Evolutionary conservation across 2,888 invertebrate genomes (phyloP).

Genomic region (Heteropelma amictum): DNA sequence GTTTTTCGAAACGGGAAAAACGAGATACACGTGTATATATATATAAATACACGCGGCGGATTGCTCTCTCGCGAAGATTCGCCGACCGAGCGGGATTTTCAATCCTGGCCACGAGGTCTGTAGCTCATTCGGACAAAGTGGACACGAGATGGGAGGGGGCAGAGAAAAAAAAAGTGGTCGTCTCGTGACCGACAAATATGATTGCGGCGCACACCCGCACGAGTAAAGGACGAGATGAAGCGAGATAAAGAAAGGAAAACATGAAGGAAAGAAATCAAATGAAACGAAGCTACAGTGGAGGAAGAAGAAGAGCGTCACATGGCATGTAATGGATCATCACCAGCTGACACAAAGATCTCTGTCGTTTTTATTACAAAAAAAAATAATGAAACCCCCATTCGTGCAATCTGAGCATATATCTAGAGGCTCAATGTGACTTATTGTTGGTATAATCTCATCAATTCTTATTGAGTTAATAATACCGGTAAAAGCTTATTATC

Average conservation of each 20-base stretch:
- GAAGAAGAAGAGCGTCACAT: slow-evolving; percentile 40
- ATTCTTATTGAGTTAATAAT: no score
- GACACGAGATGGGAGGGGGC: slow-evolving; percentile 3
- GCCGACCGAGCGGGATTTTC: slow-evolving; percentile 3
- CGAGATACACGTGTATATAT: no score
- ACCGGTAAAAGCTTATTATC: no score
- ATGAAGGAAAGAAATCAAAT: slow-evolving; percentile 16
- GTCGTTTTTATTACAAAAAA: slow-evolving; percentile 48
- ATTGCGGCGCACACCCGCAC: not conserved
- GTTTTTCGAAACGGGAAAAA: no score
- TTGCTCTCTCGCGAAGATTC: no score
- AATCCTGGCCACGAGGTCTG: slow-evolving; percentile 20
- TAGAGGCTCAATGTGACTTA: no score
- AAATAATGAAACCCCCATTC: slow-evolving; percentile 20
- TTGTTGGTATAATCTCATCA: no score
- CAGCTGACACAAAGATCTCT: slow-evolving; percentile 54
- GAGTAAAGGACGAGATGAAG: not conserved
- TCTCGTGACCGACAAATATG: slow-evolving; percentile 19
- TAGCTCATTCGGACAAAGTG: slow-evolving; percentile 26
- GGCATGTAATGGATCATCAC: slow-evolving; percentile 50
- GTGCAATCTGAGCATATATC: no score
- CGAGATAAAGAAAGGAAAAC: slow-evolving; percentile 13
- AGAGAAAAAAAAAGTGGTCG: slow-evolving; percentile 8
- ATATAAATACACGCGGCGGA: no score
- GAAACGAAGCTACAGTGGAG: no score